Base-by-base conservation (phyloP, 92 coral and sea anemone species). In the Siderastrea radians region DNA sequence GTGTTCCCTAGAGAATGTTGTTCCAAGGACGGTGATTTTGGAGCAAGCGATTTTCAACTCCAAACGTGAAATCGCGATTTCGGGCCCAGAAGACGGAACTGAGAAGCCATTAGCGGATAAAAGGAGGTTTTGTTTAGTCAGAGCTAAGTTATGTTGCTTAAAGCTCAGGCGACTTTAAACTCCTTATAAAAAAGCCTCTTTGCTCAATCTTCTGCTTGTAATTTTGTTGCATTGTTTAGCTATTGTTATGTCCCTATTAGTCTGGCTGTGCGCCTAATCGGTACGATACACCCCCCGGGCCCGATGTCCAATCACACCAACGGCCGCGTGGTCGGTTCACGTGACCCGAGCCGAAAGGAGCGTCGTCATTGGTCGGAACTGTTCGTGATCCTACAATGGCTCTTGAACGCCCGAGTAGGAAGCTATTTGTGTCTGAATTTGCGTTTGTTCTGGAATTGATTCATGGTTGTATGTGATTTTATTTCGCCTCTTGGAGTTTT, bases 361-460 rank as follows among this genome's bases (percentile, higher is more conserved):
- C 59, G 80, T 77, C 91, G 93, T 86, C 74, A 93, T 93, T 93
- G 95, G 95, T 80, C 83, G 82, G 81, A 49, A 69, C 80, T 14
- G 84, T 86, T 93, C 93, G 86, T 82, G 81, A 89, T 84, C 88
- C 64, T 63, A 86, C 95, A 93, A 93, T 76, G 78, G 91, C 82
- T 48, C 81, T 89, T 92, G 90, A 83, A 62, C 80, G 89, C 82
- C 88, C 93, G 89, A 91, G 89, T 75, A n/a, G 65, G 19, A 48
- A 48, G 70, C 67, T 52, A 64, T 53, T 67, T 64, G 65, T 64
- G 74, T 48, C 54, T 65, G 68, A 46, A 51, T 81, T 64, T 87
- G 80, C 86, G 87, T 75, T 64, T 43, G 88, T 50, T 66, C 26
- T 69, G 70, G 74, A 74, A 26, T 82, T 72, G 82, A 75, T 84